Evolutionary conservation across 2,888 invertebrate genomes (phyloP).

Genomic region (Netelia fuscicornis): DNA sequence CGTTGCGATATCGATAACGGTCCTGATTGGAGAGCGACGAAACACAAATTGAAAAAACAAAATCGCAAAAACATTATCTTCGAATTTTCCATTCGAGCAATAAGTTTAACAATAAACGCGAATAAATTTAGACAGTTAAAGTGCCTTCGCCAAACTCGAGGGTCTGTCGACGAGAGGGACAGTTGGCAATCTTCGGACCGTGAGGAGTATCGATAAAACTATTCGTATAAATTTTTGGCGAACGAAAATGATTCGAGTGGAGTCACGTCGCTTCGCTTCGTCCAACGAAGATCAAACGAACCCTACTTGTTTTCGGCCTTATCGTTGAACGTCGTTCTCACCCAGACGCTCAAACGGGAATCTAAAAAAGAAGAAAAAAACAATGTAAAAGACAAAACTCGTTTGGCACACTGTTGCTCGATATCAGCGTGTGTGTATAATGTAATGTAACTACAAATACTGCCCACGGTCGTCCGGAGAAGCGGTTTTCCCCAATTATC

Average conservation of each 20-base stretch:
- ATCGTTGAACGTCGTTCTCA: slow-evolving; percentile 73
- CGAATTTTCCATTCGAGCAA: slow-evolving; percentile 19
- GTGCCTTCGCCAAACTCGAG: slow-evolving; percentile 81
- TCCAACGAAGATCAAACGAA: slow-evolving; percentile 20
- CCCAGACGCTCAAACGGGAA: slow-evolving; percentile 68
- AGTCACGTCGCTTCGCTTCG: slow-evolving; percentile 40
- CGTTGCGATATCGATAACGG: too few relatives aligned
- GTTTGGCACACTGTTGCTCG: slow-evolving; percentile 72
- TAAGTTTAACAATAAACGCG: slow-evolving; percentile 63
- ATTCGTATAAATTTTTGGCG: slow-evolving; percentile 18
- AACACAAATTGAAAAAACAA: not conserved
- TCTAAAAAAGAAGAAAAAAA: not conserved
- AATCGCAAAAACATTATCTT: not conserved
- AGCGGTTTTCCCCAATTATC: slow-evolving; percentile 45
- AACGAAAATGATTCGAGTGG: not conserved
- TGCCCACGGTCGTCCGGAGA: slow-evolving; percentile 78
- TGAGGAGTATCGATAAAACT: slow-evolving; percentile 34
- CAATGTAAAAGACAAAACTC: slow-evolving; percentile 58
- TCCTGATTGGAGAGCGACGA: not conserved
- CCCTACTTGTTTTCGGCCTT: slow-evolving; percentile 63
- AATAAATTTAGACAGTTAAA: slow-evolving; percentile 77
- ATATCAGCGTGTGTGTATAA: slow-evolving; percentile 75
- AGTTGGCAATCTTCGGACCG: slow-evolving; percentile 60
- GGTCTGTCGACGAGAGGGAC: slow-evolving; percentile 74
- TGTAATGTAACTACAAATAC: slow-evolving; percentile 75